Conservation (phyloP, 2,888 invertebrate species). For the Phengaris arion region DNA sequence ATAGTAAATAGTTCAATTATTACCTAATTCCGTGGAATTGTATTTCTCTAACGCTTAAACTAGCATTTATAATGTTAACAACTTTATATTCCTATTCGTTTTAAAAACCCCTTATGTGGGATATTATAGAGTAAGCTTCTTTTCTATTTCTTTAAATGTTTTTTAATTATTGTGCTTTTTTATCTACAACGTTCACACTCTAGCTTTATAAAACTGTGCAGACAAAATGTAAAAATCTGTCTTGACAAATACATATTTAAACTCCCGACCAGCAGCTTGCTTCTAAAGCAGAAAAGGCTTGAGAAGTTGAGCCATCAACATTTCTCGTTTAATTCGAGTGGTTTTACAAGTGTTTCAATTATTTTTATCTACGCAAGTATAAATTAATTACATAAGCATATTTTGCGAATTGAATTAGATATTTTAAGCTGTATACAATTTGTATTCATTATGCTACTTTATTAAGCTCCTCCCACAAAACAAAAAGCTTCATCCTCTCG, state of each 20-base stretch:
- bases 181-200: background rate
- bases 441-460: conserved; percentile 24
- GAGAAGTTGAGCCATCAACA: background rate
- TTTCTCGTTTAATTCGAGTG: conserved; percentile 8
- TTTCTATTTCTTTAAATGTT: background rate
- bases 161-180: background rate
- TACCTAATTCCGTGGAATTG: background rate
- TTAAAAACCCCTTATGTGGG: background rate
- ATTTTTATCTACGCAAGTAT: conserved; percentile 12
- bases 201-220: background rate
- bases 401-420: background rate
- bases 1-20: conserved; percentile 6
- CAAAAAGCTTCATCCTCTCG: conserved; percentile 4
- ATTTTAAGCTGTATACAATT: conserved; percentile 17
- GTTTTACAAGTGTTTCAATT: background rate
- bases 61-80: background rate
- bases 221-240: background rate
- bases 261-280: background rate
- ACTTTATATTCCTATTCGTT: background rate
- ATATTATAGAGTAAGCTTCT: background rate
- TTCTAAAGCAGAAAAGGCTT: conserved; percentile 1
- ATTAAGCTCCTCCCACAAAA: conserved; percentile 26
- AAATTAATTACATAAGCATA: conserved; percentile 15
- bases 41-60: background rate
- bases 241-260: background rate